These are phyloP conservation scores for Drosophila navojoa DNA, from an alignment of 1,140 invertebrate genomes.

Conservation along the genomic window DNA sequence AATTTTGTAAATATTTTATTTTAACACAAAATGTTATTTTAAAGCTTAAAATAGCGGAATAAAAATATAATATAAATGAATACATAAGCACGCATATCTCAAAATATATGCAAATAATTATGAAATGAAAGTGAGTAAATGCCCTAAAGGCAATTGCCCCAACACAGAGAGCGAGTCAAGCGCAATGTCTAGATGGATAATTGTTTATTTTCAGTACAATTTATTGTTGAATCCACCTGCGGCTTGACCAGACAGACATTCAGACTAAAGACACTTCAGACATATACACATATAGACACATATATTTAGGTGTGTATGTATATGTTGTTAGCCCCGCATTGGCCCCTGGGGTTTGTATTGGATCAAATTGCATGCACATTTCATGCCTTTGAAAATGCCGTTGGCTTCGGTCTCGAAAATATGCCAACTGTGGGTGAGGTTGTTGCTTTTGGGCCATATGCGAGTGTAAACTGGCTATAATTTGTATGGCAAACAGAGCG, in stretches of 20 bases:
- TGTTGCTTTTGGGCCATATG: constrained; percentile 32
- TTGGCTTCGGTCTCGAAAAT: constrained; percentile 49
- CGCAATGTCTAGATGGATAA: constrained; percentile 51
- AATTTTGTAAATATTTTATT: no score
- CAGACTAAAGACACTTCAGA: neutral
- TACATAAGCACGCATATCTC: neutral
- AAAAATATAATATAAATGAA: neutral
- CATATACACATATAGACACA: neutral
- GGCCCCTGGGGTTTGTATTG: neutral
- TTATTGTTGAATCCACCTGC: constrained; percentile 71
- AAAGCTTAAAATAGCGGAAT: neutral
- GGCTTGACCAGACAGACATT: constrained; percentile 30
- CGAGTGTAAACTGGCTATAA: constrained; percentile 55
- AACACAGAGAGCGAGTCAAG: constrained; percentile 19
- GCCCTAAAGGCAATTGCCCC: neutral
- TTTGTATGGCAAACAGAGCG: constrained; percentile 66
- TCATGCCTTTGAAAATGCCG: constrained; percentile 36
- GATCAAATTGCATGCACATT: constrained; percentile 43
- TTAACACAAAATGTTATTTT: no score
- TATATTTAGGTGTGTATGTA: neutral
- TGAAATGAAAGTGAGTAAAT: constrained; percentile 19
- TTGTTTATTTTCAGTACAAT: constrained; percentile 75
- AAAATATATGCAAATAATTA: constrained; percentile 11
- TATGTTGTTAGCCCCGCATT: neutral
- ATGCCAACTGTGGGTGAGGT: constrained; percentile 39